Conservation (phyloP, 2,113 vertebrate genomes). For the Parus major region DNA sequence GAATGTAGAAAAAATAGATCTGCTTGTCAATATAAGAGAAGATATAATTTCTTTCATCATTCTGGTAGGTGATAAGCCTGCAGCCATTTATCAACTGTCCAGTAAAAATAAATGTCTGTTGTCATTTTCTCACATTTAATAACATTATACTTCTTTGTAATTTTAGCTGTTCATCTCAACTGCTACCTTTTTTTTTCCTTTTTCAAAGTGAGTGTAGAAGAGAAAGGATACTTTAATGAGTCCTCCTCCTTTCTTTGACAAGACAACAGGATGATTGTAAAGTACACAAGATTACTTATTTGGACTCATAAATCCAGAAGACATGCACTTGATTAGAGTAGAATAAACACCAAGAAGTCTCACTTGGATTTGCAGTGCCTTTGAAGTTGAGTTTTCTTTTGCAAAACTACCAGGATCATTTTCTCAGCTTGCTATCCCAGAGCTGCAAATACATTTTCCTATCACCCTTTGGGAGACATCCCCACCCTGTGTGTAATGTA, state of each 20-base stretch:
- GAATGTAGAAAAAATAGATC: neutral
- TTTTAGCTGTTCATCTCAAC: neutral
- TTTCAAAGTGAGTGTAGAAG: neutral
- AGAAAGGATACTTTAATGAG: neutral
- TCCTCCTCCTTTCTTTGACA: neutral
- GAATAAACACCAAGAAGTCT: neutral
- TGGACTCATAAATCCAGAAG: neutral
- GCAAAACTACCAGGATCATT: neutral
- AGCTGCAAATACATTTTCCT: neutral
- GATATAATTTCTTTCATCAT: slow-evolving; percentile 19
- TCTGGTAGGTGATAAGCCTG: slow-evolving; percentile 26
- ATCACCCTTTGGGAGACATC: neutral
- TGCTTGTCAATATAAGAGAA: neutral
- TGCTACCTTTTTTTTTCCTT: neutral
- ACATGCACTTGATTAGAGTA: neutral
- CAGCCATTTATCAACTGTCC: slow-evolving; percentile 31
- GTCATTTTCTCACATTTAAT: slow-evolving; percentile 24
- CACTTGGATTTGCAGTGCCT: neutral
- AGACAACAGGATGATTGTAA: neutral
- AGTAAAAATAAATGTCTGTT: slow-evolving; percentile 22
- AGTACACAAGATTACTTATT: neutral
- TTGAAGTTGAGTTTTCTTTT: neutral
- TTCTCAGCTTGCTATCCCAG: neutral
- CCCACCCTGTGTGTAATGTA: neutral
- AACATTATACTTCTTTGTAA: neutral